Evolutionary conservation across 1,140 invertebrate genomes (phyloP), one percentile per base, ranked within the genome.

Genomic region (Drosophila erecta): DNA sequence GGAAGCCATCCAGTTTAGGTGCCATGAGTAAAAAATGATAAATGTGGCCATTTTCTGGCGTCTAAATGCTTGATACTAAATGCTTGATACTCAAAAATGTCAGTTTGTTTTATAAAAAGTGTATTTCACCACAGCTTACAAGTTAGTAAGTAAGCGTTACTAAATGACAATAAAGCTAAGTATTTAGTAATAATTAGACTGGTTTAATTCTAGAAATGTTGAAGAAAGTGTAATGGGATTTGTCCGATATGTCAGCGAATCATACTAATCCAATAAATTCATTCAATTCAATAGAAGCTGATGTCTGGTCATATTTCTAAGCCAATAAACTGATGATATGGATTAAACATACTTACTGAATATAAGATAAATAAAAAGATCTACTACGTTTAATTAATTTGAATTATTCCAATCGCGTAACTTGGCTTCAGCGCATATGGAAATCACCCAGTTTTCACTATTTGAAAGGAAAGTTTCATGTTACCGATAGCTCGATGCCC

Each of bases 401-500:
- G 8, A 30, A 30, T 30, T 30, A 30, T 30, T 30, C 30, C 8
- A 30, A 30, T 30, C 30, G 30, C 30, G 30, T 30, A 30, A 30
- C 30, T 30, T 30, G 30, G 24, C 24, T 0, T 4, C 24, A 24
- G 24, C 24, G 24, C 24, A 24, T 30, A 30, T 30, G 2, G 7
- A 30, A 30, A 30, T 30, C 8, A 7, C 30, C 8, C 30, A 30
- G 30, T 30, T 30, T 30, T 30, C 7, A 8, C 30, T 30, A 3
- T 0, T 30, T 30, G 8, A 30, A 30, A 7, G 30, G 30, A 30
- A 30, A 55, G 40, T 64, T 38, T 79, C 44, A 8, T 22, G 27
- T 79, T 75, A 56, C 76, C n/a, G 8, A 55, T 38, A 24, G 5
- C 14, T 40, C 47, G 43, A 56, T 74, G 64, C 35, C n/a, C 43